These are phyloP conservation scores for Physella acuta DNA, from an alignment of 1,140 invertebrate species.

Conservation along the genomic window DNA sequence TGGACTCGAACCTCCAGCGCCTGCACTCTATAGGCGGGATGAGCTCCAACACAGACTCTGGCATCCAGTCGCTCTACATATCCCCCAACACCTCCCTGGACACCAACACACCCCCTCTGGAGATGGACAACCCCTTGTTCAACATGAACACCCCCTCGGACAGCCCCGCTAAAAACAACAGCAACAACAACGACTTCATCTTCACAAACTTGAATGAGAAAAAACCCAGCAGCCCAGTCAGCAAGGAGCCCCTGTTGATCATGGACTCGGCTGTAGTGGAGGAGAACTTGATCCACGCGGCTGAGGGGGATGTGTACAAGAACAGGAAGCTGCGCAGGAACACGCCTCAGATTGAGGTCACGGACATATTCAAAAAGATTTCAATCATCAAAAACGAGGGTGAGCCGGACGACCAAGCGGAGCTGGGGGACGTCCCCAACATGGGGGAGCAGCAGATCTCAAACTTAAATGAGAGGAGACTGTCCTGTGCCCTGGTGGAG, in stretches of 20 bases:
- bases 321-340: slow-evolving; percentile 10
- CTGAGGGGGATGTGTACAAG: background rate
- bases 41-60: slow-evolving; percentile 1
- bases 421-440: background rate
- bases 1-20: slow-evolving; percentile 22
- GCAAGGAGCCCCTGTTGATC: background rate
- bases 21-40: background rate
- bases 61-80: background rate
- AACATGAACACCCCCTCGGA: background rate
- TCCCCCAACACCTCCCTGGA: slow-evolving; percentile 11
- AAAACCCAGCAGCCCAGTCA: background rate
- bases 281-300: background rate
- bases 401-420: background rate
- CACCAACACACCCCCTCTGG: slow-evolving; percentile 12
- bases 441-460: slow-evolving; percentile 50
- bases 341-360: slow-evolving; percentile 30
- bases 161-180: background rate
- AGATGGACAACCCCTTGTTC: slow-evolving; percentile 22
- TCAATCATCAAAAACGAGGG: background rate
- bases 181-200: background rate
- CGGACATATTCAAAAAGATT: slow-evolving; percentile 25
- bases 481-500: slow-evolving; percentile 44
- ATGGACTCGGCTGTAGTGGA: background rate
- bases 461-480: slow-evolving; percentile 46
- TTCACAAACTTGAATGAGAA: background rate